Evolutionary conservation across 2,797 vertebrate species (phyloP), one percentile per base, ranked within the genome.

Genomic region (Enteromius thamalakanensis): DNA sequence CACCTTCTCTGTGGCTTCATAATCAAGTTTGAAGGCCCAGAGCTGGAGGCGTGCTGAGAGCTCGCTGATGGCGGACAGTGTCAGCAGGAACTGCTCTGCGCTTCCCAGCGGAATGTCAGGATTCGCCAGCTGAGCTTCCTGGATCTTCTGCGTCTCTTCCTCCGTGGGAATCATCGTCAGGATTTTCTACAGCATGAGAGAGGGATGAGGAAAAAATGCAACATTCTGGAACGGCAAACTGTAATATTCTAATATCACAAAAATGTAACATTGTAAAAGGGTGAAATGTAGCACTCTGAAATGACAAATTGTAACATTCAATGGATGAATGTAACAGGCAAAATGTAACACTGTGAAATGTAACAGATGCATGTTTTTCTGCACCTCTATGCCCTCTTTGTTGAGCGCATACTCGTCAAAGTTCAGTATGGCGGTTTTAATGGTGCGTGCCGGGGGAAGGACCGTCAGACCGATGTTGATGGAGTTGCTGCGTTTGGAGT

Each of bases 21-120:
- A 96, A 89, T 97, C 96, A 94, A 97, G 94, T 90, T 96, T 97
- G 91, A 97, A 97, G 45, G 96, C 96, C 96, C 96, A 97, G 88
- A 97, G 95, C 87, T 97, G 96, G 72, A 97, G 95, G n/a, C 96
- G 93, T 10, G 96, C 95, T 0, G 95, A 95, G 19, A 97, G 95
- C 78, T 97, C 96, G 0, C 92, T 96, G 93, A 97, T 95, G 86
- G 96, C 96, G 64, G 96, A 96, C 1, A 97, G 93, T 0, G 92
- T 97, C 76, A 97, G 94, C 14, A 97, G 95, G 87, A 97, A 97
- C 82, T 96, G 96, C 82, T 97, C 96, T 0, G 96, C 96, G 0
- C 94, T 95, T 83, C 96, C 96, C 90, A 97, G 86, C 0, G 96
- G 96, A 1, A 95, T 87, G 0, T 97, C 96, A 0, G 96, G 96